phyloP scores from a whole-genome alignment of 2,888 invertebrate genomes.

The Synergus gifuensis region DNA sequence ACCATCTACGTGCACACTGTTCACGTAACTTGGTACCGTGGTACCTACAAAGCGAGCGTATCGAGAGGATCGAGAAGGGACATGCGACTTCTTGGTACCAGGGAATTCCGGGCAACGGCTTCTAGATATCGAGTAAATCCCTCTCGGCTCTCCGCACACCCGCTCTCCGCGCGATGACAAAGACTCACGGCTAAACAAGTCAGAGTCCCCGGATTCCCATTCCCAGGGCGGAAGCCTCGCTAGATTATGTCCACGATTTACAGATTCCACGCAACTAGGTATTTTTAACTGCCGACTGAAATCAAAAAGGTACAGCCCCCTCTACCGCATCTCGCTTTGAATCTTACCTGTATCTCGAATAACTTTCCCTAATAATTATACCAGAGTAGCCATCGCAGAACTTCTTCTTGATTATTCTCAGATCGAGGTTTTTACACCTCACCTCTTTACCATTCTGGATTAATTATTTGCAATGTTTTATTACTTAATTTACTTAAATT shows the following conservation, averaged over 20 bases:
- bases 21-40: neutral
- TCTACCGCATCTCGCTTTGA: conserved; percentile 17
- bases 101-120: conserved; percentile 40
- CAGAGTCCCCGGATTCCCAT: conserved; percentile 31
- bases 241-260: conserved; percentile 51
- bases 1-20: neutral
- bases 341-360: conserved; percentile 37
- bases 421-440: neutral
- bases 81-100: conserved; percentile 5
- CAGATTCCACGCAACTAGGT: conserved; percentile 35
- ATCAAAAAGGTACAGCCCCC: conserved; percentile 23
- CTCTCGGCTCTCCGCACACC: conserved; percentile 29
- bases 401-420: conserved; percentile 1
- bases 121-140: conserved; percentile 29
- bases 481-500: no score
- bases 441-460: no score
- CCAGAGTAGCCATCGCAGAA: neutral
- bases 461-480: no score
- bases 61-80: conserved; percentile 27
- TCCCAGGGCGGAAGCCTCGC: conserved; percentile 47
- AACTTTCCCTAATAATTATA: conserved; percentile 39
- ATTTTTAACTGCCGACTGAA: conserved; percentile 35
- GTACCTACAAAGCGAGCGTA: conserved; percentile 23
- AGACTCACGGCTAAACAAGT: conserved; percentile 24
- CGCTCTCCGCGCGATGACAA: conserved; percentile 38